Evolutionary conservation across 2,888 invertebrate genomes (phyloP).

Genomic region (Cybosia mesomella): DNA sequence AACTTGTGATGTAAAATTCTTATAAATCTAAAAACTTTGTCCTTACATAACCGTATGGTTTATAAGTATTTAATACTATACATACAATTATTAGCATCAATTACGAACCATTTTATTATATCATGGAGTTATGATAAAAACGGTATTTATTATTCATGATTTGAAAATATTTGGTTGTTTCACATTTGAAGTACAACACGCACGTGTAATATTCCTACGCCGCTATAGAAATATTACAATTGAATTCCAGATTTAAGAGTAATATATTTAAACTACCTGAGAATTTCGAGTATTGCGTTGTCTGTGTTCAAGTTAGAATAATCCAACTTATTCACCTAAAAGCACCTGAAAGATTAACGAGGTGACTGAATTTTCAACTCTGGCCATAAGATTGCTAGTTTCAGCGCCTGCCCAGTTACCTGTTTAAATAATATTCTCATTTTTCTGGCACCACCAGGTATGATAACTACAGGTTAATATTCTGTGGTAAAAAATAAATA

Average conservation of each 20-base stretch:
- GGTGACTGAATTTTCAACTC: neutral
- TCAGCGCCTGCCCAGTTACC: neutral
- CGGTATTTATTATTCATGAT: neutral
- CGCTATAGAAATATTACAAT: neutral
- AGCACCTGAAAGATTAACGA: neutral
- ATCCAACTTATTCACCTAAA: slow-evolving; percentile 4
- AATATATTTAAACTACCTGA: neutral
- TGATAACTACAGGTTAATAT: too few species aligned
- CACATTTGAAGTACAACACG: neutral
- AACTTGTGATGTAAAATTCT: too few species aligned
- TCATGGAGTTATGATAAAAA: neutral
- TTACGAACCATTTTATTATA: neutral
- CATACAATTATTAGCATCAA: neutral
- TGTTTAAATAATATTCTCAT: too few species aligned
- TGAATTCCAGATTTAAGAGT: neutral
- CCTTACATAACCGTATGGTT: neutral
- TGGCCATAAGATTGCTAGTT: neutral
- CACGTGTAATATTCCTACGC: neutral
- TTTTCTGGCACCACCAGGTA: too few species aligned
- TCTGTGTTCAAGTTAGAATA: neutral
- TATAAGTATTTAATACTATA: neutral
- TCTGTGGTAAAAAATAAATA: too few species aligned
- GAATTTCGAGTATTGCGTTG: neutral
- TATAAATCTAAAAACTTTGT: too few species aligned
- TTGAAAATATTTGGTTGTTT: neutral